phyloP scores from a whole-genome alignment of 2,113 vertebrate species.

The Abramis brama region DNA sequence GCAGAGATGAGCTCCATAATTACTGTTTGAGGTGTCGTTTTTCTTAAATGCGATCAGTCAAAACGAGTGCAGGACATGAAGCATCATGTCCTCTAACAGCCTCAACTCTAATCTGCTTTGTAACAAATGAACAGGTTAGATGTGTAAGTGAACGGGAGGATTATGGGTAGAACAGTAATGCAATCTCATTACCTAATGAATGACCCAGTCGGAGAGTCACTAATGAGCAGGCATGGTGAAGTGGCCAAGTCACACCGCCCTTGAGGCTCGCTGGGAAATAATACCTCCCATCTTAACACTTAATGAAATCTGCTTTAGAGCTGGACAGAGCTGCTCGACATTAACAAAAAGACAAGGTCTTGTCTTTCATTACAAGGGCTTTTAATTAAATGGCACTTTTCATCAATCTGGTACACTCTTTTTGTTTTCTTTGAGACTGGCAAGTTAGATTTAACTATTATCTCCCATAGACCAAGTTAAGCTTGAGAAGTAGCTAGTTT shows the following conservation, averaged over 20 bases:
- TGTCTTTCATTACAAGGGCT: neutral
- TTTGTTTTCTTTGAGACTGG: neutral
- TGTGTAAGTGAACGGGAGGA: neutral
- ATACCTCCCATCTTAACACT: neutral
- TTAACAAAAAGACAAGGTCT: neutral
- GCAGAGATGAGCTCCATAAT: neutral
- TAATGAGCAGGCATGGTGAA: conserved; percentile 31
- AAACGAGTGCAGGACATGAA: neutral
- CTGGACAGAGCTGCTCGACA: neutral
- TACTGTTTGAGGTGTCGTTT: neutral
- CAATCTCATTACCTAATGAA: conserved; percentile 43
- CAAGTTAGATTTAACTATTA: neutral
- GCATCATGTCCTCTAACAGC: neutral
- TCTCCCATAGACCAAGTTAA: neutral
- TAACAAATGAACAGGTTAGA: conserved; percentile 29
- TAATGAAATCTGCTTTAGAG: conserved; percentile 17
- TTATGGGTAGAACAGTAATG: conserved; percentile 36
- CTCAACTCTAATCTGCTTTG: conserved; percentile 18
- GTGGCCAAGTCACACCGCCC: neutral
- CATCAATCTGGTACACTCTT: neutral
- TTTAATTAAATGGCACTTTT: neutral
- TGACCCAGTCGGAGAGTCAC: neutral
- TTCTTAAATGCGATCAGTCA: neutral
- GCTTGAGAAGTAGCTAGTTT: neutral
- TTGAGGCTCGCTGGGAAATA: neutral